These are phyloP conservation scores for Zygaena filipendulae DNA, from an alignment of 2,888 invertebrate genomes.

Conservation along the genomic window DNA sequence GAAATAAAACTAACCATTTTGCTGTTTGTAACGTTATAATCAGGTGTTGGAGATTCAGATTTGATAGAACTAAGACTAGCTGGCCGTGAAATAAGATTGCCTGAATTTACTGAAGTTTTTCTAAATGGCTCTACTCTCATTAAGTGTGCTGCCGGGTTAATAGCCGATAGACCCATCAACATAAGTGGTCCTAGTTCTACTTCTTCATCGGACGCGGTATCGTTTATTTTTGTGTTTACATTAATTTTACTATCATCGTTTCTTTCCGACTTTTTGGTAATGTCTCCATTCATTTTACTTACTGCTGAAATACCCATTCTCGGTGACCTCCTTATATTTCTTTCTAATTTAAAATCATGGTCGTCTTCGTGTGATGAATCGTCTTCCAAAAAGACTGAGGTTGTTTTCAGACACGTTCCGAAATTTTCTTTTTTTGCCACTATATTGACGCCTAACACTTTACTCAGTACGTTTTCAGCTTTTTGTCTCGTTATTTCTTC, in stretches of 20 bases:
- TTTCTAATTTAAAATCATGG: constrained; percentile 47
- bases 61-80: constrained; percentile 47
- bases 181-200: constrained; percentile 72
- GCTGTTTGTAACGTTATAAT: constrained; percentile 48
- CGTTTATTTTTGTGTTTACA: constrained; percentile 33
- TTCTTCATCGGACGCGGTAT: constrained; percentile 65
- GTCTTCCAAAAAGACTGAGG: constrained; percentile 56
- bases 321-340: constrained; percentile 51
- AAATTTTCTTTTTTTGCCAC: constrained; percentile 52
- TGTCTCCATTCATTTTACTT: constrained; percentile 60
- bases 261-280: constrained; percentile 50
- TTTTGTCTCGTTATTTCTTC: constrained; percentile 57
- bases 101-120: constrained; percentile 30
- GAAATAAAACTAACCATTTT: constrained; percentile 48
- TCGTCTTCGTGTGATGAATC: constrained; percentile 53
- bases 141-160: constrained; percentile 71
- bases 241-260: constrained; percentile 35
- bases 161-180: constrained; percentile 73
- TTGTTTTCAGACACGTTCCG: constrained; percentile 51
- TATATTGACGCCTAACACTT: constrained; percentile 60
- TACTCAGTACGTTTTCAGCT: constrained; percentile 57
- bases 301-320: constrained; percentile 59
- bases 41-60: constrained; percentile 74
- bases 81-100: constrained; percentile 52
- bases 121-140: constrained; percentile 71